These are phyloP conservation scores for Taeniopygia guttata DNA, from an alignment of 2,797 vertebrate genomes.

Conservation along the genomic window DNA sequence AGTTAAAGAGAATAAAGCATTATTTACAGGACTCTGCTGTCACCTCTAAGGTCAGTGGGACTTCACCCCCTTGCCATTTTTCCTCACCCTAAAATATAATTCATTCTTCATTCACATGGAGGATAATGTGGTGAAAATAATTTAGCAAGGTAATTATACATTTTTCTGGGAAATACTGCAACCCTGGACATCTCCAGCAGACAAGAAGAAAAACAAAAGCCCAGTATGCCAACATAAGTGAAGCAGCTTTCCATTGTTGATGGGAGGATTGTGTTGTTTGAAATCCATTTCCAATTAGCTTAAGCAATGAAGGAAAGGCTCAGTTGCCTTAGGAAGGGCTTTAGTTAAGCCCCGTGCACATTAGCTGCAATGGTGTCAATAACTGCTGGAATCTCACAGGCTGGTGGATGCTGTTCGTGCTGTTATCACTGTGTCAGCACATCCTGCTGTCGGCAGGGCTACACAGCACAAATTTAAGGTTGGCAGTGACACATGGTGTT, in stretches of 20 bases:
- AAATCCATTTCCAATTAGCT: constrained; percentile 46
- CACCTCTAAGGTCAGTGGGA: constrained; percentile 29
- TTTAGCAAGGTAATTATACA: neutral
- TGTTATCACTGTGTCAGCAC: constrained; percentile 32
- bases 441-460: neutral
- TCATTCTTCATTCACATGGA: neutral
- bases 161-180: neutral
- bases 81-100: constrained; percentile 55
- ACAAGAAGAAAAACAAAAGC: neutral
- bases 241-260: constrained; percentile 18
- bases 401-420: neutral
- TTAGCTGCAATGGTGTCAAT: constrained; percentile 25
- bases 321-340: constrained; percentile 29
- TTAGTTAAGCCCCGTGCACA: neutral
- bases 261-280: constrained; percentile 13
- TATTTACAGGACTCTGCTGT: constrained; percentile 40
- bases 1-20: neutral
- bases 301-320: constrained; percentile 13
- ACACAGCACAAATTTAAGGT: neutral
- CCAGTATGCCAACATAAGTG: neutral
- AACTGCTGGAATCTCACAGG: neutral
- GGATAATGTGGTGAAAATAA: neutral
- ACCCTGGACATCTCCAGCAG: neutral
- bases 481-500: neutral
- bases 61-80: constrained; percentile 59